Conservation (phyloP, 2,888 invertebrate genomes). For the Podotricha telesiphe region DNA sequence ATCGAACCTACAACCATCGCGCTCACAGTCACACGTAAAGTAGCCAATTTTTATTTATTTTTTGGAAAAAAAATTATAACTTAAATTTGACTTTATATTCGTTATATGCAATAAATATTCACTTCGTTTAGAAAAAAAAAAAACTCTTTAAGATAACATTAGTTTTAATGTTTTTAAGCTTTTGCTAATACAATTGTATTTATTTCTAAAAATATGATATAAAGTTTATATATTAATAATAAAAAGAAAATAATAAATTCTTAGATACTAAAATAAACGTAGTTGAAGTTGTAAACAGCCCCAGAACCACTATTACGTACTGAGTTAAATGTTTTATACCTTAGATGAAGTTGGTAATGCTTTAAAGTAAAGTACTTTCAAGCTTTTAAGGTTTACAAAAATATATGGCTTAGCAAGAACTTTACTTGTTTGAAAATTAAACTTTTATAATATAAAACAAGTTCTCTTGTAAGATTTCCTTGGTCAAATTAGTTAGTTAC, state of each 20-base stretch:
- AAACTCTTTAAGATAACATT: no score
- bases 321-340: conserved; percentile 23
- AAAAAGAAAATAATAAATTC: background rate
- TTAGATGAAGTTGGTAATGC: conserved; percentile 25
- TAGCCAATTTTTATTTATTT: no score
- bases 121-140: no score
- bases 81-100: no score
- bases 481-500: no score
- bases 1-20: no score
- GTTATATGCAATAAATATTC: no score
- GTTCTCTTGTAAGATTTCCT: background rate
- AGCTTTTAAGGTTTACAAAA: conserved; percentile 30
- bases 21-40: no score
- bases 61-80: no score
- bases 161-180: background rate
- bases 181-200: background rate
- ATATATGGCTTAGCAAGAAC: conserved; percentile 18
- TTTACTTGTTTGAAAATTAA: background rate
- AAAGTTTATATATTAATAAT: background rate
- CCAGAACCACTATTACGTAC: background rate
- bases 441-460: background rate
- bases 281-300: conserved; percentile 15
- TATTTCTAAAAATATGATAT: background rate
- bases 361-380: conserved; percentile 22
- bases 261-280: conserved; percentile 8